Evolutionary conservation across 1,140 invertebrate genomes (phyloP), one percentile per base, ranked within the genome.

Genomic region (Heliconius eleuchia): DNA sequence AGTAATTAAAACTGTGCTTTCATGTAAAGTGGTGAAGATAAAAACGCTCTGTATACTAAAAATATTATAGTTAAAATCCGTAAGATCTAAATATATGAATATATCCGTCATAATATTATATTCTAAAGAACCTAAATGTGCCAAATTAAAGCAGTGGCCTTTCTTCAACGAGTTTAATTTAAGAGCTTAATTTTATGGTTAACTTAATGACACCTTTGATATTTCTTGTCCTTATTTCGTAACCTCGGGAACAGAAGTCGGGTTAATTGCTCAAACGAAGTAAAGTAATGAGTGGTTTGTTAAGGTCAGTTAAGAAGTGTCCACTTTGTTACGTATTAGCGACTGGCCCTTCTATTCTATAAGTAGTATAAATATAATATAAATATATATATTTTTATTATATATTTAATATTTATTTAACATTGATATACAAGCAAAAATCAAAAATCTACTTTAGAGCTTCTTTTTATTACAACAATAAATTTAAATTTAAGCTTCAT

Each of bases 211-310:
- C 70, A 71, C 70, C 70, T 71, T 71, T 71, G 37, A 71, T 37
- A 71, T 71, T 71, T 71, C 70, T 71, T 71, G 37, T 39, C 70
- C 70, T 71, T 71, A 71, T 37, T 71, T 7, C 70, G 70, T 46
- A 46, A 46, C 42, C 42, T 46, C 13, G 42, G 42, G 30, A 37
- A 71, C 37, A 71, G 30, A 71, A 71, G 70, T 71, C 19, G 19
- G 70, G 27, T 71, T 37, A 19, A 71, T 37, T 37, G 70, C 70
- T 71, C 7, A 71, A 34, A 71, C 30, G 70, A 37, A 37, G 27
- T 37, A 71, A 11, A 60, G n/a, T 8, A 60, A 60, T 60, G n/a
- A 60, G 57, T 60, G 57, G 23, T 60, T 60, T 23, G 23, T 60
- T 60, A n/a, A 46, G 42, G 16, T 46, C 42, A 46, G 42, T 46